Evolutionary conservation across 2,113 vertebrate genomes (phyloP).

Genomic region (Ahaetulla prasina): DNA sequence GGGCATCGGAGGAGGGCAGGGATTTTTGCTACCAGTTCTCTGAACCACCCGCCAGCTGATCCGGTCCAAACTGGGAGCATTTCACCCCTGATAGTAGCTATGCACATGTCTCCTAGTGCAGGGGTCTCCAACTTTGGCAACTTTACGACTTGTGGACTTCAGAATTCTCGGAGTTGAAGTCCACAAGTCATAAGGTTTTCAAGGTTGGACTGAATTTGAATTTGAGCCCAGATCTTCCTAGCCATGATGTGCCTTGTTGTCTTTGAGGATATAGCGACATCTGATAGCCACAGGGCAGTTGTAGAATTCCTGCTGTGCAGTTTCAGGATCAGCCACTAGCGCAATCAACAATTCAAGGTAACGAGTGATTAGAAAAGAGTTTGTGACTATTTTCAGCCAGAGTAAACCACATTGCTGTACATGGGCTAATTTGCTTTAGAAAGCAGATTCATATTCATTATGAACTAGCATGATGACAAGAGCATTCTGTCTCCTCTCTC

Average conservation of each 20-base stretch:
- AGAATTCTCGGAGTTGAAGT: no score
- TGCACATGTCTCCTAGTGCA: no score
- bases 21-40: no score
- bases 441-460: constrained; percentile 22
- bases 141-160: no score
- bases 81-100: no score
- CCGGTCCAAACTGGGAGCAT: no score
- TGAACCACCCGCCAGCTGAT: no score
- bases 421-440: background rate
- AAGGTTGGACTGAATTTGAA: background rate
- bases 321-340: background rate
- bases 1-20: no score
- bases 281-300: background rate
- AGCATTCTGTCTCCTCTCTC: constrained; percentile 34
- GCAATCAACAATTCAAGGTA: background rate
- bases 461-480: constrained; percentile 48
- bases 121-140: no score
- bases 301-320: background rate
- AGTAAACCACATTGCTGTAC: background rate
- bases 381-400: background rate
- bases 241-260: background rate
- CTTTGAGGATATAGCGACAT: background rate
- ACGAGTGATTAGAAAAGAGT: background rate
- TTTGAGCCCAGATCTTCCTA: background rate
- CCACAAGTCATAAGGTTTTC: no score